A percentile compares a stretch with the other conserved stretches of the same genome.
Evolutionary conservation across 2,113 vertebrate genomes (phyloP).

Genomic region (Phalacrocorax pelagicus): DNA sequence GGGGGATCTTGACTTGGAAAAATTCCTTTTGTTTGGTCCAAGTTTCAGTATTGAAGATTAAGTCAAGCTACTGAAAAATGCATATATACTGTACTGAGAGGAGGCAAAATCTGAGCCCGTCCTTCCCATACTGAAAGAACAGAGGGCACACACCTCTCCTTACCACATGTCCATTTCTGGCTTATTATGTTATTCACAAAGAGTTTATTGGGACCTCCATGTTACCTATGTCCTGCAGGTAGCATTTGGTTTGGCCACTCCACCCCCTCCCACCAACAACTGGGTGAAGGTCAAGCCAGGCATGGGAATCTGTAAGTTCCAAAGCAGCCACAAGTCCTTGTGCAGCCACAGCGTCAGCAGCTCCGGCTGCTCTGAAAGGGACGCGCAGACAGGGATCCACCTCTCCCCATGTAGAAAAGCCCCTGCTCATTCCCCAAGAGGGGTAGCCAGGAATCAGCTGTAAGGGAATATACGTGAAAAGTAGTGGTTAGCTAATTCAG

Average conservation of each 20-base stretch:
- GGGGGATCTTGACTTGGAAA: background rate
- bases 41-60: background rate
- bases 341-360: accelerated
- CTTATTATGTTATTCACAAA: background rate
- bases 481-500: background rate
- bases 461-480: background rate
- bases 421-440: background rate
- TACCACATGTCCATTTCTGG: background rate
- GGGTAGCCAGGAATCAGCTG: background rate
- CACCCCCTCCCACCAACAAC: accelerated
- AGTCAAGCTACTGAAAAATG: background rate
- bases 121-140: background rate
- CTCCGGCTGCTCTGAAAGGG: background rate
- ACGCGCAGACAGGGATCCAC: background rate
- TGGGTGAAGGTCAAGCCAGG: background rate
- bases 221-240: background rate
- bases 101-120: accelerated
- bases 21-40: background rate
- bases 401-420: accelerated
- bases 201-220: background rate
- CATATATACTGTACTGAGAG: background rate
- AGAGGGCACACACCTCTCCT: background rate
- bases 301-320: background rate
- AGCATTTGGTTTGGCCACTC: background rate
- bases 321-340: accelerated